Conservation (phyloP, 2,113 vertebrate genomes). For the Helogale parvula region DNA sequence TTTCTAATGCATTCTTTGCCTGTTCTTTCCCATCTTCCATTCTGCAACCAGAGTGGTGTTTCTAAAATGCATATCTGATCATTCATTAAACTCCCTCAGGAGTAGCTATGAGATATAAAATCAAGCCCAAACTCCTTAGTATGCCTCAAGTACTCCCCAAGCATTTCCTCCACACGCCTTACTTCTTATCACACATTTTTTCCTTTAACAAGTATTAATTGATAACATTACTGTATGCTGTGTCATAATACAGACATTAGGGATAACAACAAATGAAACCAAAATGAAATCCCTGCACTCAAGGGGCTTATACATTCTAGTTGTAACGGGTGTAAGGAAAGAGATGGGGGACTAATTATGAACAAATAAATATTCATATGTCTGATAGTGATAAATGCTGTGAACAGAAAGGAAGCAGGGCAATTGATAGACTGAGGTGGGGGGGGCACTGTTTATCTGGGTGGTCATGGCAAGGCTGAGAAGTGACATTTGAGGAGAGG, state of each 20-base stretch:
- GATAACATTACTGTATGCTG: neutral
- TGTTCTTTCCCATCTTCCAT: neutral
- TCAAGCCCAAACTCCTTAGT: neutral
- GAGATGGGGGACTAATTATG: neutral
- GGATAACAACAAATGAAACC: neutral
- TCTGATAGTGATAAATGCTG: neutral
- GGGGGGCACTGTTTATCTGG: neutral
- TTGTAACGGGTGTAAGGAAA: neutral
- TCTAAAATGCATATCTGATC: slow-evolving; percentile 7
- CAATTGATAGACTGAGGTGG: neutral
- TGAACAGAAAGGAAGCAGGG: neutral
- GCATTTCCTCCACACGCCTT: neutral
- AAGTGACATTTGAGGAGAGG: neutral
- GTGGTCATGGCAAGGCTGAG: neutral
- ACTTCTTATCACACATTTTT: neutral
- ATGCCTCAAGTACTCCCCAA: neutral
- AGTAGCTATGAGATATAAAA: neutral
- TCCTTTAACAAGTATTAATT: neutral
- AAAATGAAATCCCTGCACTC: neutral
- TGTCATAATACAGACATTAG: neutral
- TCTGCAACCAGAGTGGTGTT: neutral
- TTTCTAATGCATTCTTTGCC: neutral
- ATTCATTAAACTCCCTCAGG: slow-evolving; percentile 15
- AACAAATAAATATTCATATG: neutral
- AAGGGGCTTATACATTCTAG: neutral